Evolutionary conservation across 2,888 invertebrate genomes (phyloP).

Genomic region (Cheilosia pagana): DNA sequence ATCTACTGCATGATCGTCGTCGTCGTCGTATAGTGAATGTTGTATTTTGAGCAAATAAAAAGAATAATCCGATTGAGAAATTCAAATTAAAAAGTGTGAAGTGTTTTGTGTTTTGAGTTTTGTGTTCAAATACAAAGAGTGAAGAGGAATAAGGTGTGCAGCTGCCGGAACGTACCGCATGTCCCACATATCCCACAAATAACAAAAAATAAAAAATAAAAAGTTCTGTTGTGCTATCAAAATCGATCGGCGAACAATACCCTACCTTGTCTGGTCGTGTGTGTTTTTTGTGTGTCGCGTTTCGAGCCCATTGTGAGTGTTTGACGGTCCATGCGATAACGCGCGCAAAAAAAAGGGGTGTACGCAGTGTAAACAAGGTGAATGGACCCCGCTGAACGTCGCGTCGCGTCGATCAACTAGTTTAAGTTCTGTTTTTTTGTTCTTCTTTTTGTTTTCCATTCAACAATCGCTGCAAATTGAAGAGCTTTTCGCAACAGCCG

Average conservation of each 20-base stretch:
- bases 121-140: slow-evolving; percentile 6
- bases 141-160: slow-evolving; percentile 59
- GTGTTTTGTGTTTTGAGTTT: slow-evolving; percentile 60
- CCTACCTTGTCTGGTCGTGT: slow-evolving; percentile 47
- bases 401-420: slow-evolving; percentile 67
- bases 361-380: slow-evolving; percentile 57
- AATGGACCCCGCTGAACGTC: slow-evolving; percentile 61
- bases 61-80: slow-evolving; percentile 69
- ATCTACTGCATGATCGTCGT: slow-evolving; percentile 52
- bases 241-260: slow-evolving; percentile 50
- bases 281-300: slow-evolving; percentile 19
- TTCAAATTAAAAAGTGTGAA: slow-evolving; percentile 69
- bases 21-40: slow-evolving; percentile 29
- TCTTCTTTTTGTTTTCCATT: slow-evolving; percentile 29
- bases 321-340: slow-evolving; percentile 56
- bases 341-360: slow-evolving; percentile 61
- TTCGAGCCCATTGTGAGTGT: slow-evolving; percentile 54
- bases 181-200: slow-evolving; percentile 19
- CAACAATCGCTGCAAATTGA: slow-evolving; percentile 70
- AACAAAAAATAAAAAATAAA: slow-evolving; percentile 21
- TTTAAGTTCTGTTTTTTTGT: slow-evolving; percentile 35
- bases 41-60: slow-evolving; percentile 56
- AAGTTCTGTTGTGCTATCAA: slow-evolving; percentile 44
- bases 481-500: slow-evolving; percentile 54
- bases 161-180: slow-evolving; percentile 46